Percentiles rank a stretch among this genome's conserved stretches.
Evolutionary conservation across 64 coral and sea anemone species (phyloP).

Genomic region (Platygyra sinensis): DNA sequence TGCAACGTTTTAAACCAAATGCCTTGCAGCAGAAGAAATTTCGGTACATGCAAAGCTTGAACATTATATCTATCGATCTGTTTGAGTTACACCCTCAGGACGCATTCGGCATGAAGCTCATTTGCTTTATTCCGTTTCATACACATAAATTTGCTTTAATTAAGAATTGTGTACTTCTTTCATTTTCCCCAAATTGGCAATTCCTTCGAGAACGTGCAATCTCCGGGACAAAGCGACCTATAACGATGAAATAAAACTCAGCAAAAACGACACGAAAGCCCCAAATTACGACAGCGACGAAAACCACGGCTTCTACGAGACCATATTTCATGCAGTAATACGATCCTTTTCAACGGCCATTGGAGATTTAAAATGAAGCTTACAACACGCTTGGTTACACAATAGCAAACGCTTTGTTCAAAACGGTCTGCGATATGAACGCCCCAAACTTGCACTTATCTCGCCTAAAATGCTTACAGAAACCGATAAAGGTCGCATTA

Average conservation of each 20-base stretch:
- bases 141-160: conserved; percentile 83
- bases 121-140: conserved; percentile 34
- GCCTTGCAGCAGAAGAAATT: no score
- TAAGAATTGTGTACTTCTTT: conserved; percentile 66
- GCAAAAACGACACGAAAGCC: neutral
- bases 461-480: neutral
- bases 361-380: conserved; percentile 92
- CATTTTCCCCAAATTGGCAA: conserved; percentile 10
- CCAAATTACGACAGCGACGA: conserved; percentile 11
- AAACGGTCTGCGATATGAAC: neutral
- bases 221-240: neutral
- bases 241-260: neutral
- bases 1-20: no score
- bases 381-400: conserved; percentile 61
- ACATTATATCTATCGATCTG: neutral
- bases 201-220: conserved; percentile 27
- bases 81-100: conserved; percentile 1
- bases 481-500: neutral
- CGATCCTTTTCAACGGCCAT: conserved; percentile 86
- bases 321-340: conserved; percentile 72
- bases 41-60: neutral
- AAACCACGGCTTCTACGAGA: neutral
- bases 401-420: conserved; percentile 16
- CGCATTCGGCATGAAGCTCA: neutral
- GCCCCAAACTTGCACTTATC: neutral